Conservation (phyloP, 2,797 vertebrate species). For the Falco cherrug region DNA sequence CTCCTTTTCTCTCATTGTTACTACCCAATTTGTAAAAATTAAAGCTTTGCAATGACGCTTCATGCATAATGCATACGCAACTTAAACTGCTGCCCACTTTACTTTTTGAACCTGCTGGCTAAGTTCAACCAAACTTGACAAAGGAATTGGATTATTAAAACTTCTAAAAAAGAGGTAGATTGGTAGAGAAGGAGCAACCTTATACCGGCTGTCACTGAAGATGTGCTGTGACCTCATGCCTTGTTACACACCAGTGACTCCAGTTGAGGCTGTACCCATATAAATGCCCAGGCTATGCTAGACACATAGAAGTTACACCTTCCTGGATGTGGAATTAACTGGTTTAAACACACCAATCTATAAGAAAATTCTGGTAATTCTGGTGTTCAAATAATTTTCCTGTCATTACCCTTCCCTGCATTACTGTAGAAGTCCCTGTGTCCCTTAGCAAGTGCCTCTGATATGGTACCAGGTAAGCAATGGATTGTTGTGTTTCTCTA, state of each 20-base stretch:
- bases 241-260: background rate
- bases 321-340: background rate
- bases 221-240: background rate
- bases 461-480: background rate
- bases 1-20: background rate
- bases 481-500: background rate
- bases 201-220: background rate
- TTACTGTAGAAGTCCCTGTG: background rate
- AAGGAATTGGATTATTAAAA: background rate
- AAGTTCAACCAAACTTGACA: background rate
- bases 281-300: background rate
- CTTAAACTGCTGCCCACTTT: background rate
- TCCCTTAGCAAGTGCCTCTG: background rate
- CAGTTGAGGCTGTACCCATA: rapidly evolving
- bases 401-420: background rate
- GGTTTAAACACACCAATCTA: background rate
- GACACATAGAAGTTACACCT: rapidly evolving
- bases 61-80: background rate
- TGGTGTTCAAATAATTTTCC: background rate
- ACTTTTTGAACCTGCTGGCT: background rate
- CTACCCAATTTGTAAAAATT: background rate
- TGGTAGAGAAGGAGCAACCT: background rate
- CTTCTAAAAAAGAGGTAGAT: background rate
- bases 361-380: background rate
- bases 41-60: background rate